Percentiles rank a stretch among this genome's conserved stretches.
These are phyloP conservation scores for Drosophila neutralis DNA, from an alignment of 2,888 invertebrate genomes.

Conservation along the genomic window DNA sequence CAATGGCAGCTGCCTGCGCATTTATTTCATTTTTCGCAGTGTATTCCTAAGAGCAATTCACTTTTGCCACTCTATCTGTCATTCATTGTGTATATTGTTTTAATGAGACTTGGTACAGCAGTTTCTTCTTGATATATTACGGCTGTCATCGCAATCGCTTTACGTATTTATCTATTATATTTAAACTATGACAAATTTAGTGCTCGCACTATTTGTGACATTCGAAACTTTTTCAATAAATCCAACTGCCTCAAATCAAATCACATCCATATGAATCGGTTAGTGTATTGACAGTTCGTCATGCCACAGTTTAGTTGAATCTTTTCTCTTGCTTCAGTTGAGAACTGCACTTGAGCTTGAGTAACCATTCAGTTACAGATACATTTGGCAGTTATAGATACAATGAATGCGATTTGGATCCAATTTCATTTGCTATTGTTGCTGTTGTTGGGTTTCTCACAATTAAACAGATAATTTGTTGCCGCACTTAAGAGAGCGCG, in stretches of 20 bases:
- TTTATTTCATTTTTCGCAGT: constrained; percentile 13
- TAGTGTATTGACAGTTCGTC: constrained; percentile 4
- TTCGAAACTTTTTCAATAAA: background rate
- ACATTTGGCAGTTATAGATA: constrained; percentile 24
- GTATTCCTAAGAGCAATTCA: background rate
- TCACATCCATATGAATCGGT: background rate
- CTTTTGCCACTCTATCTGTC: background rate
- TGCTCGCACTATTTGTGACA: background rate
- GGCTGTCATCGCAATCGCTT: background rate
- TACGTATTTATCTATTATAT: too few relatives aligned
- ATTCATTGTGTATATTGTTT: background rate
- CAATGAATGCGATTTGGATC: constrained; percentile 32
- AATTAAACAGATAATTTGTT: constrained; percentile 73
- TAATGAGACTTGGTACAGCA: background rate
- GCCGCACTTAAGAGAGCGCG: constrained; percentile 50
- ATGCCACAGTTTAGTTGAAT: background rate
- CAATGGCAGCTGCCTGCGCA: constrained; percentile 45
- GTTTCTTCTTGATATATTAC: background rate
- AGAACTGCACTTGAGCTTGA: constrained; percentile 35
- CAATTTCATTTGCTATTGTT: constrained; percentile 38
- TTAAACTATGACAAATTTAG: background rate
- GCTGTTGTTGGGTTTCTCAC: constrained; percentile 64
- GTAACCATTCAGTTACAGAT: constrained; percentile 26
- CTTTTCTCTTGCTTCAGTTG: constrained; percentile 13
- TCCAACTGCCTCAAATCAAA: background rate